Evolutionary conservation across 2,888 invertebrate genomes (phyloP), one percentile per base, ranked within the genome.

Genomic region (Ennomos quercinarius): DNA sequence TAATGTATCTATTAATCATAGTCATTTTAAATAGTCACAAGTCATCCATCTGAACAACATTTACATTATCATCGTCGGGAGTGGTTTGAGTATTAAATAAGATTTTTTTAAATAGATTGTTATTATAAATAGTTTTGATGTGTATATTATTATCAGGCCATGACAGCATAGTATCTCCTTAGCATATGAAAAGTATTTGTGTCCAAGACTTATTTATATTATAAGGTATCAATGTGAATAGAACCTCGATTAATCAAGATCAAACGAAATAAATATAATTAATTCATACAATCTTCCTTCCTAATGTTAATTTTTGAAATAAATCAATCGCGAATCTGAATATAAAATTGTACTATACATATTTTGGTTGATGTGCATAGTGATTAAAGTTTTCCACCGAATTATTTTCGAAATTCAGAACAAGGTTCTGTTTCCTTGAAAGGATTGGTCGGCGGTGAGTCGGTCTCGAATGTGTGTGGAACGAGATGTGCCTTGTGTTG

Each of bases 1-100:
- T 81, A 78, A 63, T 43, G 39, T 51, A 67, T 58, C 64, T 61
- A 72, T 71, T 74, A 73, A 76, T 82, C 79, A 83, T 86, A 89
- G 88, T 89, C 89, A 88, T 84, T 74, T 79, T 66, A 73, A 81
- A 84, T 87, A 89, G 88, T 87, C 89, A 88, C 87, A 86, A 75
- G 70, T 81, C 77, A 80, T 84, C 80, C 80, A 83, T 84, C 82
- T 73, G 80, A 87, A 80, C 78, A 84, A 80, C 78, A 84, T 87
- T 84, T 76, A 82, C 81, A 86, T 85, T 83, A 82, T 86, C 84
- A 88, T 86, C 76, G 84, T 82, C 72, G 89, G 89, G 84, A 89
- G 83, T 84, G 90, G 91, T 91, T 86, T 84, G 84, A 86, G 84
- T 61, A 86, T 81, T 86, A 82, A 78, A 78, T 86, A 88, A 84